Base-by-base conservation (phyloP, 2,888 invertebrate genomes). In the Dicyrtoma fusca region DNA sequence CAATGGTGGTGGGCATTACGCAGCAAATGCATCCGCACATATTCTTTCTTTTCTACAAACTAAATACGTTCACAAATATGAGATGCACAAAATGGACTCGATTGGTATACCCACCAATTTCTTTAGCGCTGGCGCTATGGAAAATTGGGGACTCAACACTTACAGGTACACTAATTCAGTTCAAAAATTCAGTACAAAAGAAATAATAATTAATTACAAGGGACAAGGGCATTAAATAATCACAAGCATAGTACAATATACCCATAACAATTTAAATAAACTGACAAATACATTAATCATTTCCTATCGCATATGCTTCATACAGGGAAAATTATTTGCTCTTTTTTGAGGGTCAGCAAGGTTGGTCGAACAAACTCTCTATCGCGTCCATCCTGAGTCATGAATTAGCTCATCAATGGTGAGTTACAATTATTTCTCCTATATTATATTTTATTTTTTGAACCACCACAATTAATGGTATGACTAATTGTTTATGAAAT, bases 71-170 rank as follows among this genome's bases (percentile, higher is more conserved):
- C 25, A 23, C 21, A 11, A 21, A 19, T 68, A 68, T 13, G 44
- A 55, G 1, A 17, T 57, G 25, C 17, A 19, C 1, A 79, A 79
- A 72, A 76, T 79, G 75, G 79, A 79, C 44, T 73, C 75, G 42
- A 73, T 76, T 17, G 53, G 74, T 8, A 61, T 78, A 17, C 75
- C 77, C 11, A 21, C 21, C 1, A n/a, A 4, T 3, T 68, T 75
- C 55, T 79, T 68, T 66, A 59, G 47, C 1, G 25, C 69, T n/a
- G 76, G 76, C 5, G 74, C 64, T 26, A 73, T 71, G 71, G 79
- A 76, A 65, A 75, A 77, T 26, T 75, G 76, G 77, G 77, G 63
- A 19, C 61, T 78, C 1, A 77, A 77, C 51, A 77, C 78, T 0
- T 78, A 78, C 71, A 74, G 68, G 76, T 76, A 63, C 44, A n/a